Evolutionary conservation across 2,113 vertebrate genomes (phyloP), one percentile per base, ranked within the genome.

Genomic region (Pedetes capensis): DNA sequence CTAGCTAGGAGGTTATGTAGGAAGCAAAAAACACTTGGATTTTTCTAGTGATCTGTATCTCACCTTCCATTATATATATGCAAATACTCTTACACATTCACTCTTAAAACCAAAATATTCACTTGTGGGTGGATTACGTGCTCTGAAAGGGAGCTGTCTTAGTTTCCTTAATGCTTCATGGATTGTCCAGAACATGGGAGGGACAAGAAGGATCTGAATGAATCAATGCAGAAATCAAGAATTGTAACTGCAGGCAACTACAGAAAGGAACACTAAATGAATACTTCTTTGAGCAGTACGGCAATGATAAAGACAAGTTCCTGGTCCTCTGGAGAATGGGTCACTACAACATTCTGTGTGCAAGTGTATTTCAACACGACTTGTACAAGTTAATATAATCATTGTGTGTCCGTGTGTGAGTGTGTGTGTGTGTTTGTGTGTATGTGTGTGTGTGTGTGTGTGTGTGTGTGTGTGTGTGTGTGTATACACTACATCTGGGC

Each of bases 401-500:
- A 25, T 20, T 27, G 8, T 37, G 42, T 59, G 10, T 57, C 37
- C 39, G 3, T 29, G 8, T 37, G 6, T 42, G 18, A 10, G 1
- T 29, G 63, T 42, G 39, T 2, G 1, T 27, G 29, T 47, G 29
- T 32, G 29, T 51, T 3, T 22, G 18, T 57, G 23, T 53, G 75
- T 51, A 3, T 14, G 4, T 39, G 22, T 47, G 12, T 10, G 1
- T 25, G 27, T n/a, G 34, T 13, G 16, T 44, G 49, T 63, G 32
- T 51, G 2, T 18, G 10, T 61, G 34, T 75, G 11, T 66, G 1
- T 79, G 3, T 27, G 4, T 49, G 4, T 61, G 37, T 25, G 5
- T 13, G 1, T 27, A 17, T 3, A 23, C 7, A 42, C n/a, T 3
- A 37, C 16, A 6, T 29, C 10, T 27, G 8, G 3, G 37, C 27